Conservation (phyloP, 1,140 invertebrate species). For the Sitophilus oryzae region DNA sequence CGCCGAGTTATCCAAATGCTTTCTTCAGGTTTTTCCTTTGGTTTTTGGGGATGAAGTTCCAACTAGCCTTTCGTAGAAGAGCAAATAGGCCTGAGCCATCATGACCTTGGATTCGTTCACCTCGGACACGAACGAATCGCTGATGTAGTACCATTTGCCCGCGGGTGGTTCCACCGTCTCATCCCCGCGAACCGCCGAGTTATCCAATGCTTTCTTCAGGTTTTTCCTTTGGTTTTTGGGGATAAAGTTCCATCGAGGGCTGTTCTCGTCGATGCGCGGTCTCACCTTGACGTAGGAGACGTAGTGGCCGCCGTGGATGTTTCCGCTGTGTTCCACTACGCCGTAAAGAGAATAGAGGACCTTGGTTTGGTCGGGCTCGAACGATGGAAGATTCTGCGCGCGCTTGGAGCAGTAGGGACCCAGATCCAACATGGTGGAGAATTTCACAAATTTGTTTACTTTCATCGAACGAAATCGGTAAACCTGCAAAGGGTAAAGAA, state of each 20-base stretch:
- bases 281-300: slow-evolving; percentile 88
- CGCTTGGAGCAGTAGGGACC: slow-evolving; percentile 84
- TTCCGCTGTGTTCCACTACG: slow-evolving; percentile 90
- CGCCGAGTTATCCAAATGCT: too few relatives aligned
- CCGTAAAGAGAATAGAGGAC: slow-evolving; percentile 89
- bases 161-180: slow-evolving; percentile 56
- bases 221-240: slow-evolving; percentile 50
- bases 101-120: slow-evolving; percentile 75
- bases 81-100: slow-evolving; percentile 87
- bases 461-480: slow-evolving; percentile 53
- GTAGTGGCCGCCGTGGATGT: slow-evolving; percentile 88
- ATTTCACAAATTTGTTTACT: slow-evolving; percentile 79
- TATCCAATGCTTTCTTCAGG: slow-evolving; percentile 32
- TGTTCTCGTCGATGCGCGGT: slow-evolving; percentile 50
- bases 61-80: slow-evolving; percentile 93
- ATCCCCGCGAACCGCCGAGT: too few relatives aligned
- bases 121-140: slow-evolving; percentile 78
- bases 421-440: slow-evolving; percentile 80
- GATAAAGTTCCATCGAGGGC: slow-evolving; percentile 63
- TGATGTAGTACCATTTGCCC: slow-evolving; percentile 89
- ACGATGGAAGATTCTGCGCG: slow-evolving; percentile 59
- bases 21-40: slow-evolving; percentile 47
- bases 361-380: slow-evolving; percentile 57
- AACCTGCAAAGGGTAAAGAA: slow-evolving; percentile 25
- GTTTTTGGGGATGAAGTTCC: slow-evolving; percentile 61